Evolutionary conservation across 2,797 vertebrate species (phyloP), one percentile per base, ranked within the genome.

Genomic region (Perodicticus potto): DNA sequence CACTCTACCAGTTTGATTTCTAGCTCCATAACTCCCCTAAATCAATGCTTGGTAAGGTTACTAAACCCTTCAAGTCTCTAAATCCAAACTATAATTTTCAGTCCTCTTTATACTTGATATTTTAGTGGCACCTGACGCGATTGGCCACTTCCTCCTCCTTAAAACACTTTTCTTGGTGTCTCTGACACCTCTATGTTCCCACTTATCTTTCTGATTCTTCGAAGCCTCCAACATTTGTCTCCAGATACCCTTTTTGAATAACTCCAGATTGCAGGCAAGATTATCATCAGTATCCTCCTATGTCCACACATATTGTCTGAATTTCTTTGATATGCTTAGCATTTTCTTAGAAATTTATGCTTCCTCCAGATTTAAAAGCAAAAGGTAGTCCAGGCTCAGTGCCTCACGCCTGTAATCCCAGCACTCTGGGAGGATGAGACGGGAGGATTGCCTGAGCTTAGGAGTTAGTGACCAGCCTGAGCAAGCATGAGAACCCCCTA

Each of bases 321-420:
- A 40, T 85, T 84, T 85, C 78, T 85, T 77, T 40, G 49, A 45
- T 34, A 80, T 23, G 7, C 61, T 86, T 29, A 69, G 45, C 29
- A 55, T 92, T 93, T 81, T 93, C 53, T n/a, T 34, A 95, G 88
- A 65, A 89, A 65, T n/a, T 32, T 74, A 25, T 78, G 80, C 29
- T 89, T 89, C 9, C n/a, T 16, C 12, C 49, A 74, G 55, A 89
- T 82, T 92, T 86, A 69, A 92, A 78, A 92, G 22, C 9, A 73
- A 89, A 96, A 27, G 23, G 23, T 49, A 78, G 49, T 53, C 4
- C 14, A 53, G 49, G 49, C 49, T 53, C 49, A 53, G 49, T 53
- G 49, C 3, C 45, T 45, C 8, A 10, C 45, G 45, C 14, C 49
- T 53, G 14, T 53, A 53, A 53, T 53, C 49, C 14, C 49, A 53